These are phyloP conservation scores for Pandemis cinnamomeana DNA, from an alignment of 2,888 invertebrate species.

Conservation along the genomic window DNA sequence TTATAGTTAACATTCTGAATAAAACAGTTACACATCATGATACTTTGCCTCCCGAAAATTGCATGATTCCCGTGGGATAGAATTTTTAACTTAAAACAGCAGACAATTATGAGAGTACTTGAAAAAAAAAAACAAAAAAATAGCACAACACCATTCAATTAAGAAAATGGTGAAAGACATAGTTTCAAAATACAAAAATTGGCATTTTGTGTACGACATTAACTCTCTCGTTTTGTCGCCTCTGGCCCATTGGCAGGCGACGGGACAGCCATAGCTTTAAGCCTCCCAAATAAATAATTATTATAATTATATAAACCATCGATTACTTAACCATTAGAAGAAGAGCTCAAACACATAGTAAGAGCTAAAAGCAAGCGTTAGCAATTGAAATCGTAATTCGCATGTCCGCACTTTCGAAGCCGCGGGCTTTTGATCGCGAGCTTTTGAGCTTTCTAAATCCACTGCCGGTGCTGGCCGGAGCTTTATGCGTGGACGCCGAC, in stretches of 20 bases:
- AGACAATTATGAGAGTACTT: too few species aligned
- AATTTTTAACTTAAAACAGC: too few species aligned
- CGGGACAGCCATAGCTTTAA: background rate
- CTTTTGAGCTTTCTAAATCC: constrained; percentile 40
- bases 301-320: constrained; percentile 2
- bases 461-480: constrained; percentile 24
- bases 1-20: too few species aligned
- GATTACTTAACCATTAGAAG: constrained; percentile 41
- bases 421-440: constrained; percentile 48
- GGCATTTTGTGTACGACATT: background rate
- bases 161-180: background rate
- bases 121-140: too few species aligned
- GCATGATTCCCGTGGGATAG: too few species aligned
- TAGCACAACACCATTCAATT: too few species aligned
- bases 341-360: constrained; percentile 44
- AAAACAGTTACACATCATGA: too few species aligned
- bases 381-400: constrained; percentile 64
- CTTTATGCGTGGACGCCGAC: constrained; percentile 36
- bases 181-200: background rate
- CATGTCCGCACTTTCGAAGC: constrained; percentile 63
- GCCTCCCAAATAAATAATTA: background rate
- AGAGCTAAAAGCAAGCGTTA: constrained; percentile 46
- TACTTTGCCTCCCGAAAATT: too few species aligned
- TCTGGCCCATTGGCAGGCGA: background rate
- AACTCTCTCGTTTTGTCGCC: background rate